These are phyloP conservation scores for Megaceryle torquata DNA, from an alignment of 2,113 vertebrate species.

Conservation along the genomic window DNA sequence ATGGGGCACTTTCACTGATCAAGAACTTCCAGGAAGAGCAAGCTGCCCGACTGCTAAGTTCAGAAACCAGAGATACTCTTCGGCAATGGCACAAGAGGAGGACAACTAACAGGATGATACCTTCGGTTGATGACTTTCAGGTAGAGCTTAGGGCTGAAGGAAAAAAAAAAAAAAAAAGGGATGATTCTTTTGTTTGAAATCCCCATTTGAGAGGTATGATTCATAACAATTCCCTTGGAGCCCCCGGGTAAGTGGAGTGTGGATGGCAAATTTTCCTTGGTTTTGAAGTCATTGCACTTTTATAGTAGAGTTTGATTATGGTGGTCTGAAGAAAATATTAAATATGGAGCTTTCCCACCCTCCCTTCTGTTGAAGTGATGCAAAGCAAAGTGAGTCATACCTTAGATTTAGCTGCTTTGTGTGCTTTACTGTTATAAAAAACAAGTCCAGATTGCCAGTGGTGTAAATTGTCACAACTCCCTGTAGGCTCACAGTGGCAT, in stretches of 20 bases:
- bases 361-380: neutral
- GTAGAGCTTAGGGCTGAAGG: slow-evolving; percentile 56
- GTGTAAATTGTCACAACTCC: neutral
- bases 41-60: slow-evolving; percentile 88
- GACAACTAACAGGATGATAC: slow-evolving; percentile 83
- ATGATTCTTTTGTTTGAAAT: neutral
- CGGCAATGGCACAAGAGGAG: slow-evolving; percentile 94
- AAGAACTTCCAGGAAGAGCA: slow-evolving; percentile 98
- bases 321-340: neutral
- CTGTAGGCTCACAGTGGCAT: neutral
- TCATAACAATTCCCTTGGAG: neutral
- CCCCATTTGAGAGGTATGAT: neutral
- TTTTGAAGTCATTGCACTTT: neutral
- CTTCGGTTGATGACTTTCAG: slow-evolving; percentile 95
- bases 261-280: neutral
- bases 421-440: neutral
- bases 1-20: slow-evolving; percentile 92
- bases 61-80: slow-evolving; percentile 90
- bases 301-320: neutral
- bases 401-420: neutral
- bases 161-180: neutral
- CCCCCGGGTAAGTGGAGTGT: neutral
- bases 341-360: neutral
- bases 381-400: neutral
- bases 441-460: neutral